Percentiles rank a stretch among this genome's conserved stretches.
Evolutionary conservation across 2,113 vertebrate species (phyloP).

Genomic region (Himantopus leucocephalus): DNA sequence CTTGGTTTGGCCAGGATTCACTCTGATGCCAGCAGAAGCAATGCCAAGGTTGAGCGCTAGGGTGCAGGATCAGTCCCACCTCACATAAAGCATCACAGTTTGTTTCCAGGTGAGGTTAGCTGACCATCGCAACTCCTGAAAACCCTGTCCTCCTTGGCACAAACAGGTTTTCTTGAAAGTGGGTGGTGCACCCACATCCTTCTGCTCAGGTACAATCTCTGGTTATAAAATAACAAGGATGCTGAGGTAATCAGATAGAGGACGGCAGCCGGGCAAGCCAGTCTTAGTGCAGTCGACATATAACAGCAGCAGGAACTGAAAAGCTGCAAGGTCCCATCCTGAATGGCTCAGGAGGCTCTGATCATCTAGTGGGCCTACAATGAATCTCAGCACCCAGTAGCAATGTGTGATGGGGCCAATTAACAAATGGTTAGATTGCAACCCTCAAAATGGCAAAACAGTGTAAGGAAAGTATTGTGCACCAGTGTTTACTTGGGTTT

Average conservation of each 20-base stretch:
- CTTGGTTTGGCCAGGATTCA: background rate
- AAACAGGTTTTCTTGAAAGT: background rate
- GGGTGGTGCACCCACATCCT: background rate
- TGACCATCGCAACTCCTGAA: background rate
- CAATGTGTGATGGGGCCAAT: background rate
- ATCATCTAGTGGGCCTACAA: background rate
- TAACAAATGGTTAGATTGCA: background rate
- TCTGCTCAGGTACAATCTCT: background rate
- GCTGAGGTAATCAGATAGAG: background rate
- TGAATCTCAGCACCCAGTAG: background rate
- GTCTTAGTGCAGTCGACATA: background rate
- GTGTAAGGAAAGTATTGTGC: accelerated
- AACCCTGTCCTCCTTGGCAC: background rate
- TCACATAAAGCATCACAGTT: accelerated
- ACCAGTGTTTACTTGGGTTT: background rate
- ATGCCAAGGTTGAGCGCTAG: background rate
- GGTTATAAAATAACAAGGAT: background rate
- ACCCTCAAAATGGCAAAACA: background rate
- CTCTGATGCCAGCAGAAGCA: background rate
- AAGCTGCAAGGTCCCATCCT: background rate
- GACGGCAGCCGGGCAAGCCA: background rate
- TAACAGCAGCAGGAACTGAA: background rate
- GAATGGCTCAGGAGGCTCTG: accelerated
- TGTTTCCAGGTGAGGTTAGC: background rate
- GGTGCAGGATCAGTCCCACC: background rate